phyloP scores from a whole-genome alignment of 2,888 invertebrate species.

The Parnassius smintheus region DNA sequence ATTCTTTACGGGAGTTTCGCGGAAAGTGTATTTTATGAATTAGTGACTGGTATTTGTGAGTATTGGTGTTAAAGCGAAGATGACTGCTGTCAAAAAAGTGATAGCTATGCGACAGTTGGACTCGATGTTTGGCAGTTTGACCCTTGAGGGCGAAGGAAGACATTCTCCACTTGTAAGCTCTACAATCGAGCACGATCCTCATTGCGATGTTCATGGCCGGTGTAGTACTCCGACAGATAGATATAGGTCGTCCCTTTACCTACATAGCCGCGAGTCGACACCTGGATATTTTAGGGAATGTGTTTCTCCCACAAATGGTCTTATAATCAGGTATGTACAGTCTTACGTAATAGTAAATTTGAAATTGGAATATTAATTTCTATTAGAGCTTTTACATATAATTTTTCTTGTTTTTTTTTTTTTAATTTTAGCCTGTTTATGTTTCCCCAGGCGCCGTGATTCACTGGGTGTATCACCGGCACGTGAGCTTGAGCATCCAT shows the following conservation, averaged over 20 bases:
- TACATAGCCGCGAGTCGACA: conserved; percentile 74
- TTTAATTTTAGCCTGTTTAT: conserved; percentile 11
- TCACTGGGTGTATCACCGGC: conserved; percentile 80
- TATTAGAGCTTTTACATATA: background rate
- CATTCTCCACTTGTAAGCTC: conserved; percentile 71
- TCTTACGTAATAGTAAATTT: too few relatives aligned
- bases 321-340: conserved; percentile 66
- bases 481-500: conserved; percentile 85
- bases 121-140: conserved; percentile 85
- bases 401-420: conserved; percentile 18
- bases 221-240: conserved; percentile 54
- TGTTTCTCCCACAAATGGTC: conserved; percentile 69
- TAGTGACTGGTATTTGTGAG: conserved; percentile 27
- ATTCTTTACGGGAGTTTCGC: conserved; percentile 28
- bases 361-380: too few relatives aligned
- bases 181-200: conserved; percentile 80
- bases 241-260: conserved; percentile 68
- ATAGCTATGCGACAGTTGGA: conserved; percentile 87
- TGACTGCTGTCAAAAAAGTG: conserved; percentile 82
- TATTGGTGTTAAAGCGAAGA: conserved; percentile 48
- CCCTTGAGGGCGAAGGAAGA: conserved; percentile 76
- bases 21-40: conserved; percentile 35
- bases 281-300: conserved; percentile 82
- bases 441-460: conserved; percentile 77
- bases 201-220: conserved; percentile 87